Conservation (phyloP, 2,797 vertebrate species). For the Pipistrellus pygmaeus region DNA sequence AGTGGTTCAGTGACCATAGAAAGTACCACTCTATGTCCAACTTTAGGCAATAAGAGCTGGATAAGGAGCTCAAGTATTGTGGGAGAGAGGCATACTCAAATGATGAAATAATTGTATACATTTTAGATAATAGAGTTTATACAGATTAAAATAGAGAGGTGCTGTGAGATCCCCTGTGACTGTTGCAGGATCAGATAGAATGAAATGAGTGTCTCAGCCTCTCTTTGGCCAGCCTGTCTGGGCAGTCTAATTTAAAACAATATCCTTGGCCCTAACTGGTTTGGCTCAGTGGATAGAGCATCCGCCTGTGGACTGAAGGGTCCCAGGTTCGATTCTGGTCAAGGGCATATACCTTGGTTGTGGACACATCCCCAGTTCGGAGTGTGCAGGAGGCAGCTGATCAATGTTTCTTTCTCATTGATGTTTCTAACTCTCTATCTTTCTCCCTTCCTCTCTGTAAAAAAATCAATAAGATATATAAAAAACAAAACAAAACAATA, state of each 20-base stretch:
- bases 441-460: no score
- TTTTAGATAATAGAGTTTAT: constrained; percentile 7
- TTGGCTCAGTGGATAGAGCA: no score
- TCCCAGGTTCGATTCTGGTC: no score
- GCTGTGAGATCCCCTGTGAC: background rate
- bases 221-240: background rate
- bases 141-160: background rate
- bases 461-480: no score
- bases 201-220: background rate
- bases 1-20: background rate
- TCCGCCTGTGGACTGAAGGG: no score
- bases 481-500: background rate
- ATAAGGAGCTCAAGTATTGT: background rate
- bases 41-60: background rate
- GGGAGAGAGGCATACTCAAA: background rate
- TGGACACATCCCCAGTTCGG: no score
- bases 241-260: constrained; percentile 34
- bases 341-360: no score
- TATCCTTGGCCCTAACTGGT: background rate
- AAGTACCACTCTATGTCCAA: background rate
- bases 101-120: background rate
- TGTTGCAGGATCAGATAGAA: background rate
- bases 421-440: no score
- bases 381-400: no score
- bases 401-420: no score